Percentiles rank a stretch among this genome's conserved stretches.
Conservation (phyloP, 2,113 vertebrate genomes). For the Coturnix japonica region DNA sequence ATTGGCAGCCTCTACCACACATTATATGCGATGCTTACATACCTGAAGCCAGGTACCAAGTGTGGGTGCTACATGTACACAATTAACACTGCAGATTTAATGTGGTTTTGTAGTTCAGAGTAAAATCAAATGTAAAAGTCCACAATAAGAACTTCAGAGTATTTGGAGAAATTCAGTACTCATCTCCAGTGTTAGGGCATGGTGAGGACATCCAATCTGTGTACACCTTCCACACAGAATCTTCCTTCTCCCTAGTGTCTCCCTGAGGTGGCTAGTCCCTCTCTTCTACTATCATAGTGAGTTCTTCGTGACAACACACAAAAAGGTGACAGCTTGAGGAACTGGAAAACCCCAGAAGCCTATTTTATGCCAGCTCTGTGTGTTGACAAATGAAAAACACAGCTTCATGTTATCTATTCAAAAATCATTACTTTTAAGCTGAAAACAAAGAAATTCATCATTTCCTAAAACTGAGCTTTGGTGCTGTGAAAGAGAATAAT, state of each 20-base stretch:
- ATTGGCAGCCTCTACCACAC: background rate
- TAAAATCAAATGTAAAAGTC: background rate
- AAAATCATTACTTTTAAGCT: background rate
- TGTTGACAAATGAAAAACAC: background rate
- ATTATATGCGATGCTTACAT: too few species aligned
- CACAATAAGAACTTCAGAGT: background rate
- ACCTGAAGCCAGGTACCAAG: background rate
- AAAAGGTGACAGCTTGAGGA: background rate
- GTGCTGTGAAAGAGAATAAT: background rate
- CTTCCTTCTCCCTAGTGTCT: background rate
- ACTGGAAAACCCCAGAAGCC: background rate
- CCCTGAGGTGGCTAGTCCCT: background rate
- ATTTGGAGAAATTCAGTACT: background rate
- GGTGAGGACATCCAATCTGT: background rate
- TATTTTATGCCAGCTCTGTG: background rate
- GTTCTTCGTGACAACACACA: background rate
- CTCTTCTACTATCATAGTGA: background rate
- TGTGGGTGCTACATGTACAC: background rate
- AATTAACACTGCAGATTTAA: background rate
- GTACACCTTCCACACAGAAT: background rate
- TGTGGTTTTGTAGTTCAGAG: background rate
- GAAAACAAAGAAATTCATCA: background rate
- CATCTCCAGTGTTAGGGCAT: background rate
- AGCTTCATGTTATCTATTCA: background rate
- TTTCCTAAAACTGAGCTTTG: background rate